A percentile compares a stretch with the other conserved stretches of the same genome.
phyloP scores from a whole-genome alignment of 1,140 invertebrate species.

The Fopius arisanus region DNA sequence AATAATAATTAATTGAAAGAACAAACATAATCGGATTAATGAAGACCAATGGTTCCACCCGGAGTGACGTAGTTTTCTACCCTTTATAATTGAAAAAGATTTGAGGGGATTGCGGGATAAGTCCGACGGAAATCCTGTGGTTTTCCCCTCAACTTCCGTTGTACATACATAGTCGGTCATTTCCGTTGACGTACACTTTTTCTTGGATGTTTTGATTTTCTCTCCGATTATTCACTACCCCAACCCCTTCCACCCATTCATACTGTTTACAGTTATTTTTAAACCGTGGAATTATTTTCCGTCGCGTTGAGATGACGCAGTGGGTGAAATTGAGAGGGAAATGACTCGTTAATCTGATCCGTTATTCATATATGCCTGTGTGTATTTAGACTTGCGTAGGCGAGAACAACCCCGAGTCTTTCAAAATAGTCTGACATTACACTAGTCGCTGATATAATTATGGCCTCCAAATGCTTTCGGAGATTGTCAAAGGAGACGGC shows the following conservation, averaged over 20 bases:
- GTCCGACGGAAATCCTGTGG: conserved; percentile 27
- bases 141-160: conserved; percentile 13
- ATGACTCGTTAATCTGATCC: neutral
- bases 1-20: no score
- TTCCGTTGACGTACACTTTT: neutral
- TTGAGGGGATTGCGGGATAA: conserved; percentile 23
- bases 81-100: conserved; percentile 24
- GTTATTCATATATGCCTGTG: neutral
- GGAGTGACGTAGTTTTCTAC: neutral
- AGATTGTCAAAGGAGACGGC: neutral
- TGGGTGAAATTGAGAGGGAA: neutral
- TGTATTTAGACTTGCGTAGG: neutral
- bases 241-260: no score
- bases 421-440: neutral
- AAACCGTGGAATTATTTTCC: neutral
- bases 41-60: neutral
- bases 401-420: neutral
- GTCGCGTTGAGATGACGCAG: neutral
- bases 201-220: no score
- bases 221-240: no score
- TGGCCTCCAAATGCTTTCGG: neutral
- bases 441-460: neutral
- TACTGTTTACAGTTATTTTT: neutral
- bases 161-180: neutral
- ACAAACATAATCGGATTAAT: neutral